Conservation (phyloP, 2,113 vertebrate species). For the Psittacara wagleri region DNA sequence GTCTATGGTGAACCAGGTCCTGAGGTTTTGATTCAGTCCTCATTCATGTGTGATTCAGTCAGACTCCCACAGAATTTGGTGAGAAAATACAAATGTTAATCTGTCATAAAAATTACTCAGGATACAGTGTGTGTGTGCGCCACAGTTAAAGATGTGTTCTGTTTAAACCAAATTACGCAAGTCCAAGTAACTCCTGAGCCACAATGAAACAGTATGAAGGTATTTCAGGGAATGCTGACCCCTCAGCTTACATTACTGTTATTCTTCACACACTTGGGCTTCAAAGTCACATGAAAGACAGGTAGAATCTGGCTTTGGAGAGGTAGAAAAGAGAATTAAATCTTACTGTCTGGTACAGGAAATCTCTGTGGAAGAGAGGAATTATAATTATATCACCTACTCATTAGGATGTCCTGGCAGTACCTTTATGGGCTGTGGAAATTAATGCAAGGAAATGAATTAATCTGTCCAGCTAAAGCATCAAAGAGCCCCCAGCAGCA, state of each 20-base stretch:
- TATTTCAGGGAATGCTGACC: neutral
- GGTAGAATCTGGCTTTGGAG: neutral
- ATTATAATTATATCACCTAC: neutral
- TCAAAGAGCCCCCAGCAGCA: neutral
- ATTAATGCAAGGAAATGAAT: neutral
- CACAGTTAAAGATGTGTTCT: neutral
- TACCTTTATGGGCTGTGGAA: neutral
- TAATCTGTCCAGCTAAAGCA: neutral
- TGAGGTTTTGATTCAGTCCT: constrained; percentile 14
- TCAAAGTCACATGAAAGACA: neutral
- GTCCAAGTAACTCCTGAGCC: neutral
- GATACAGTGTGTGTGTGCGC: neutral
- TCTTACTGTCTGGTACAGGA: neutral
- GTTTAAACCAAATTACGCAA: neutral
- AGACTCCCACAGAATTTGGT: neutral
- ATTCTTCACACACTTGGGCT: neutral
- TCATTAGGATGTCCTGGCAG: neutral
- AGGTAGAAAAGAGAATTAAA: neutral
- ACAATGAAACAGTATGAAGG: neutral
- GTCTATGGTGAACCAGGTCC: neutral
- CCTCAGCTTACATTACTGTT: neutral
- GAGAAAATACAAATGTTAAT: neutral
- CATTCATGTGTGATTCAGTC: neutral
- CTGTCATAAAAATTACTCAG: neutral
- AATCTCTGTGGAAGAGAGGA: neutral